A percentile compares a stretch with the other conserved stretches of the same genome.
Conservation (phyloP, 2,113 vertebrate genomes). For the Piprites chloris region DNA sequence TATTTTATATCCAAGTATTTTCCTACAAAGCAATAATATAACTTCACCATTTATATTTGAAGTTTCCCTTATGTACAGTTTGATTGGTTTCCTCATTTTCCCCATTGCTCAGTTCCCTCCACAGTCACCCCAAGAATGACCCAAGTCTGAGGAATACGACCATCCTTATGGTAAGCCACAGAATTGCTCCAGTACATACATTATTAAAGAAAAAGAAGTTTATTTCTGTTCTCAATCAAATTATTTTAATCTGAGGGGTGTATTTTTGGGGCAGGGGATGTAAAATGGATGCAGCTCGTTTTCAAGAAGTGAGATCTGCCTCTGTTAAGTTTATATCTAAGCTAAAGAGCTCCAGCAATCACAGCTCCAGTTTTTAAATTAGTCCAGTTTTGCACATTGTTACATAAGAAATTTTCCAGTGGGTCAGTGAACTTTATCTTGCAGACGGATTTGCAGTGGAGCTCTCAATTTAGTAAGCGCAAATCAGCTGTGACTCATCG, state of each 20-base stretch:
- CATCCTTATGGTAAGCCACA: not conserved
- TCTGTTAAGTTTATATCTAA: not conserved
- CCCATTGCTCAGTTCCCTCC: not conserved
- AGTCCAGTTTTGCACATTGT: not conserved
- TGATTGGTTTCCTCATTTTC: not conserved
- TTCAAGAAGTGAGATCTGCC: not conserved
- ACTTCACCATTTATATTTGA: not conserved
- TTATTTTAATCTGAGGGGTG: not conserved
- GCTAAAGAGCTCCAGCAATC: not conserved
- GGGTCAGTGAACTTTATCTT: not conserved
- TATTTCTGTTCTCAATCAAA: not conserved
- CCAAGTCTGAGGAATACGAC: not conserved
- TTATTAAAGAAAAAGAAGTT: not conserved
- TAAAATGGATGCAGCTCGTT: not conserved
- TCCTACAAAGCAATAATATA: not conserved
- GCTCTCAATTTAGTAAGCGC: not conserved
- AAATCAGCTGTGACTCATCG: slow-evolving; percentile 4
- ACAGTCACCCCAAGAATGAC: not conserved
- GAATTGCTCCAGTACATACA: not conserved
- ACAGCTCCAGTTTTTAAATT: not conserved
- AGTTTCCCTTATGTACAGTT: not conserved
- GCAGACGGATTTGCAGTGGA: not conserved
- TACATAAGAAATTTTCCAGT: not conserved
- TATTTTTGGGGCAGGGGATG: not conserved
- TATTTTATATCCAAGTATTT: not conserved